Evolutionary conservation across 64 coral and sea anemone species (phyloP), one percentile per base, ranked within the genome.

Genomic region (Exaiptasia diaphana): DNA sequence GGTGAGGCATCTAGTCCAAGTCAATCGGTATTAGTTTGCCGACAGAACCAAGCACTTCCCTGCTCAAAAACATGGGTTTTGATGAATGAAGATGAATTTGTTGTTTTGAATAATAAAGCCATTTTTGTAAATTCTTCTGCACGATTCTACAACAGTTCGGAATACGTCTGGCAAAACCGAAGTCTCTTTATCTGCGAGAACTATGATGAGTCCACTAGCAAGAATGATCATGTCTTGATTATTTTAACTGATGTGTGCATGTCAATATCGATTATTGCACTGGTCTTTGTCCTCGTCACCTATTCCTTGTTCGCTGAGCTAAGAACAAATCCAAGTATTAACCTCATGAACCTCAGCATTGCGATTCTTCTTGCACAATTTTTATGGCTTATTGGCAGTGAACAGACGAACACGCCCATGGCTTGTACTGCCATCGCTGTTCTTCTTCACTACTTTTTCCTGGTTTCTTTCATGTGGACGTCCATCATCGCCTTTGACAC

Each of bases 301-400:
- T 83, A 85, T 6, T 50, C 60, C 38, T 49, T 89, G 24, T 73
- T 74, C 58, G 17, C 17, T 72, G 89, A 97, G 30, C 84, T 97
- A 25, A 71, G 89, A 37, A 74, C 24, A 15, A 70, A 79, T 32
- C 94, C 94, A 32, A 89, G 94, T 17, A 92, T 91, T 38, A 97
- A 97, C 32, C 50, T 97, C 30, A 88, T 97, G 72, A 97, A 79
- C 61, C 86, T 97, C 34, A 71, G 68, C 55, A n/a, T 92, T 22
- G 71, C 94, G 5, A 84, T 92, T 32, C 57, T 79, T 5, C 39
- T 97, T 5, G 89, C 94, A 9, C 83, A 97, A 43, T 68, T 97
- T 5, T 62, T 85, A 36, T 97, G 86, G 84, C 43, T 92, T 10
- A 37, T 83, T 18, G 89, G 89, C 12, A 67, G 77, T 37, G 74